Percentiles rank a stretch among this genome's conserved stretches.
Evolutionary conservation across 2,888 invertebrate species (phyloP).

Genomic region (Drosophila crucigera): DNA sequence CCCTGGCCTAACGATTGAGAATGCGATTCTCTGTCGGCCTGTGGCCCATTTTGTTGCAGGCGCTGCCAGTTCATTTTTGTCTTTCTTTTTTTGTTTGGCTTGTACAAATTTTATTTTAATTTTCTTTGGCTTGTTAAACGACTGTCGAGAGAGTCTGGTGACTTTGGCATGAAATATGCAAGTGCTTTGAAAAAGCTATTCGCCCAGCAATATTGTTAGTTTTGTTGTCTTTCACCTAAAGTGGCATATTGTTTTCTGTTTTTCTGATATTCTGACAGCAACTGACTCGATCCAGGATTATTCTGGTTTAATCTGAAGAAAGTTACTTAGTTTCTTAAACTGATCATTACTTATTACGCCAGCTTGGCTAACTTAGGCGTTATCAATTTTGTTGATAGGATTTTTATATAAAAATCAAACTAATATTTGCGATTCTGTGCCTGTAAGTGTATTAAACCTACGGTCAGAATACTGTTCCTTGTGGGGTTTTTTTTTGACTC

Average conservation of each 20-base stretch:
- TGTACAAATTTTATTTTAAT: constrained; percentile 67
- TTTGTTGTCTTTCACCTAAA: background rate
- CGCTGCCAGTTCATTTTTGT: constrained; percentile 14
- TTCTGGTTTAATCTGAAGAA: background rate
- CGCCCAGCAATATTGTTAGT: background rate
- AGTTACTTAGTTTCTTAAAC: background rate
- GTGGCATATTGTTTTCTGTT: background rate
- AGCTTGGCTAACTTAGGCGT: background rate
- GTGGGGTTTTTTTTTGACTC: background rate
- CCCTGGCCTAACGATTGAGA: background rate
- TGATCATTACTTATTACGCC: background rate
- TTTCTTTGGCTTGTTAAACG: constrained; percentile 41
- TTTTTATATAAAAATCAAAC: background rate
- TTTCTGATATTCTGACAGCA: background rate
- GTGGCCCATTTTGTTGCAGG: constrained; percentile 54
- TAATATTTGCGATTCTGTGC: background rate
- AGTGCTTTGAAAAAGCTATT: background rate
- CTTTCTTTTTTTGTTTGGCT: background rate
- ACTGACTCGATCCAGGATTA: background rate
- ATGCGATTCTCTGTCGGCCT: constrained; percentile 21
- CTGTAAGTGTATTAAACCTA: constrained; percentile 6
- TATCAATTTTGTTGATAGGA: background rate
- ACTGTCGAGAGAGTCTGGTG: background rate
- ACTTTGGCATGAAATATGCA: background rate
- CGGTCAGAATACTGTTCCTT: background rate